Base-by-base conservation (phyloP, 1,140 invertebrate genomes). In the Acromyrmex echinatior region DNA sequence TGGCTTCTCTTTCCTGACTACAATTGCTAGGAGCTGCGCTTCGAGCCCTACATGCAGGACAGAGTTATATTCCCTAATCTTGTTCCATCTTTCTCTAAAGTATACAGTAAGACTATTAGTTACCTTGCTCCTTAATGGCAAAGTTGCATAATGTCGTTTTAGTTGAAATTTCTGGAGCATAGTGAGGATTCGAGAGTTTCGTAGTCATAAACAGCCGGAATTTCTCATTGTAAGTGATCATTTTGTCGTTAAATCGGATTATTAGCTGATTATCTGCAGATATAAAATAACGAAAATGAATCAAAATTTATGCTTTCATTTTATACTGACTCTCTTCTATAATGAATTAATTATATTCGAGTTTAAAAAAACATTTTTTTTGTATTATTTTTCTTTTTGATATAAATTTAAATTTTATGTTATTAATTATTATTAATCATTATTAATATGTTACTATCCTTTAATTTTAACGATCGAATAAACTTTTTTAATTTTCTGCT, bases 111-210 rank as follows among this genome's bases (percentile, higher is more conserved):
- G 86, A 92, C 63, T 88, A 92, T 89, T 88, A 92, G 76, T 91
- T 93, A 96, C 97, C 98, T 96, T 98, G 96, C 95, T 98, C 97
- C 95, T 98, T 99, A 73, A 99, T 98, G 56, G 98, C 98, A 93
- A 99, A 99, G 95, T 99, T 99, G 76, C 99, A 98, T 91, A 99
- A 96, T 21, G 98, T 98, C 21, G 98, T 98, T 96, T 98, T 98
- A 1, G 98, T 98, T 86, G 98, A 97, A 91, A 98, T 97, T 95
- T 99, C 98, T 5, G 98, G 98, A 45, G 98, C 97, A 95, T 98
- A 99, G 92, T 98, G 98, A 1, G 98, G 98, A 95, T 99, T 99
- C 58, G 96, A 96, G 60, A 99, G 95, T 95, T 99, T 99, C 10
- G 98, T 99, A 39, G 98, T 98, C 5, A 99, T 96, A 93, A 98